A percentile compares a stretch with the other conserved stretches of the same genome.
Conservation (phyloP, 2,113 vertebrate genomes). For the Aptenodytes patagonicus region DNA sequence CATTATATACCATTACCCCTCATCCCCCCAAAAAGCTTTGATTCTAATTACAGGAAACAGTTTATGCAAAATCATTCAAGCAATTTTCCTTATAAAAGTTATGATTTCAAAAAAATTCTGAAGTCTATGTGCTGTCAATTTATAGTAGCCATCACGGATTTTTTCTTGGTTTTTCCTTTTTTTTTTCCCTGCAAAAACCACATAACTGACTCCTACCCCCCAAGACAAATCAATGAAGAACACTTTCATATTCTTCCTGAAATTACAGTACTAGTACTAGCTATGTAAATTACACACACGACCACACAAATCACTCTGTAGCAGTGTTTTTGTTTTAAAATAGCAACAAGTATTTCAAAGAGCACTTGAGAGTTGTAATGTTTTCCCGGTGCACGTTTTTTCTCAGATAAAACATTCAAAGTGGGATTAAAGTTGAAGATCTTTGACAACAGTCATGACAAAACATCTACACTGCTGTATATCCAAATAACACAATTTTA, state of each 20-base stretch:
- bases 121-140: neutral
- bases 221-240: neutral
- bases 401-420: neutral
- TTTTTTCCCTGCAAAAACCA: neutral
- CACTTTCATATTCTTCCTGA: neutral
- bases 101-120: neutral
- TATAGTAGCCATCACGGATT: neutral
- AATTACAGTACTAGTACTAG: neutral
- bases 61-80: neutral
- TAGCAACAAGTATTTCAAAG: neutral
- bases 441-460: neutral
- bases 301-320: neutral
- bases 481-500: neutral
- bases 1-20: neutral
- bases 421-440: neutral
- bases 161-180: neutral
- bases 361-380: neutral
- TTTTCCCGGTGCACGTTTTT: neutral
- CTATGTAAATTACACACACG: neutral
- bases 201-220: rapidly evolving
- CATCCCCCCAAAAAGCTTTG: neutral
- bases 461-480: neutral
- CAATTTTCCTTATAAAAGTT: neutral
- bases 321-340: neutral
- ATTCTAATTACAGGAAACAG: conserved; percentile 7